These are phyloP conservation scores for Scaptomyza montana DNA, from an alignment of 1,140 invertebrate species.

Conservation along the genomic window DNA sequence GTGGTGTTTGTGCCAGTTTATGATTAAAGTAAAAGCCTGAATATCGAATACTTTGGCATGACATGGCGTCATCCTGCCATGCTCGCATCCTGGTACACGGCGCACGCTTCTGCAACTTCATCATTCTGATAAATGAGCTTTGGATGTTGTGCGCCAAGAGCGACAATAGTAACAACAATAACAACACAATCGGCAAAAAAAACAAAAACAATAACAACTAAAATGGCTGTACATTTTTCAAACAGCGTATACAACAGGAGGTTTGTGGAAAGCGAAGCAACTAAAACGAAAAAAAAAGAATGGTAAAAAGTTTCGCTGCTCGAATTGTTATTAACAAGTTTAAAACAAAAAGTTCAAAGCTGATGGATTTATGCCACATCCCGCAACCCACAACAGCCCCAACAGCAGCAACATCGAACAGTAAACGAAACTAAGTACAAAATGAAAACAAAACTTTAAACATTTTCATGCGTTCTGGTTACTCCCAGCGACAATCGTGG, in stretches of 20 bases:
- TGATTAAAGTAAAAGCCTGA: slow-evolving; percentile 71
- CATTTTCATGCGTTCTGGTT: slow-evolving; percentile 64
- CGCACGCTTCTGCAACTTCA: slow-evolving; percentile 55
- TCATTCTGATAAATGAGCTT: slow-evolving; percentile 74
- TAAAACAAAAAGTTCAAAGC: slow-evolving; percentile 66
- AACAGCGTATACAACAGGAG: slow-evolving; percentile 7
- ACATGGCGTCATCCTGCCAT: slow-evolving; percentile 32
- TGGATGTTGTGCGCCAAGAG: slow-evolving; percentile 32
- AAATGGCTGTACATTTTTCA: slow-evolving; percentile 58
- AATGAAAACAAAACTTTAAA: slow-evolving; percentile 64
- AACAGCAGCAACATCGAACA: not conserved
- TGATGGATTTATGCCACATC: slow-evolving; percentile 67
- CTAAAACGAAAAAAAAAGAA: not conserved
- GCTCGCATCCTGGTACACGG: slow-evolving; percentile 13
- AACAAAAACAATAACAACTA: slow-evolving; percentile 6
- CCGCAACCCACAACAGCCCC: slow-evolving; percentile 9
- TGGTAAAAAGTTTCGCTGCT: slow-evolving; percentile 41
- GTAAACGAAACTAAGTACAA: slow-evolving; percentile 50
- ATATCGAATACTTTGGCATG: slow-evolving; percentile 51
- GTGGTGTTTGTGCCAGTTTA: slow-evolving; percentile 44
- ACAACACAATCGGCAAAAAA: not conserved
- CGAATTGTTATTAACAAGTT: slow-evolving; percentile 74
- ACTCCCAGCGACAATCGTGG: slow-evolving; percentile 12
- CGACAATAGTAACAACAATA: slow-evolving; percentile 20
- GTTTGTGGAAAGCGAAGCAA: not conserved